Percentiles rank a stretch among this genome's conserved stretches.
phyloP scores from a whole-genome alignment of 2,797 vertebrate genomes.

The Dicrostonyx torquatus region DNA sequence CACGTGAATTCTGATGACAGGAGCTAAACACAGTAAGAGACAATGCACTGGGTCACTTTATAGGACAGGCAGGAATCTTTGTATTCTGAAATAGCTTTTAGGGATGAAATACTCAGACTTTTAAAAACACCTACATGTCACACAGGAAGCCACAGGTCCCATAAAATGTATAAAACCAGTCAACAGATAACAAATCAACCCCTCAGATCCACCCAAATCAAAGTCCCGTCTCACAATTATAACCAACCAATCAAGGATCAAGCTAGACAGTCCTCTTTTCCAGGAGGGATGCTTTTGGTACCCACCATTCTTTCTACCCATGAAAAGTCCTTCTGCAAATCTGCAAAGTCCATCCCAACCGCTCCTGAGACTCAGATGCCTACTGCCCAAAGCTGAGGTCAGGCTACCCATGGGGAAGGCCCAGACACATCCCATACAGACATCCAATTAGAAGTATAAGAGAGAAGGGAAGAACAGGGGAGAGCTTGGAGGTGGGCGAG shows the following conservation, averaged over 20 bases:
- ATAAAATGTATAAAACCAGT: neutral
- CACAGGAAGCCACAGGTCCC: neutral
- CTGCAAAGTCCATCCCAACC: neutral
- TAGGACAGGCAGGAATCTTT: neutral
- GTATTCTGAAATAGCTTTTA: constrained; percentile 84
- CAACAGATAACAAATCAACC: neutral
- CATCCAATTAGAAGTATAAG: neutral
- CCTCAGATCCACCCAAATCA: neutral
- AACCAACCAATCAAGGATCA: neutral
- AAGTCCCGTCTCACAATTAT: neutral
- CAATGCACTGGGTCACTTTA: neutral
- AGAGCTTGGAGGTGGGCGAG: too few species aligned
- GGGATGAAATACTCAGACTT: constrained; percentile 79
- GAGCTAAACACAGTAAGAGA: neutral
- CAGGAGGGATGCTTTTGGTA: neutral
- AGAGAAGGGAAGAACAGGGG: too few species aligned
- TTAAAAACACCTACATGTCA: constrained; percentile 48
- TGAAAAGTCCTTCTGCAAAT: neutral
- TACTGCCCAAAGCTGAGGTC: neutral
- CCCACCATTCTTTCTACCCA: neutral
- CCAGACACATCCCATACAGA: neutral
- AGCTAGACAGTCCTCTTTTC: neutral
- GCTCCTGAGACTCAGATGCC: neutral
- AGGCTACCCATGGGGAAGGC: neutral
- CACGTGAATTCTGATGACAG: neutral